phyloP scores from a whole-genome alignment of 2,113 vertebrate species.

The Cryptomyrus ogoouensis region DNA sequence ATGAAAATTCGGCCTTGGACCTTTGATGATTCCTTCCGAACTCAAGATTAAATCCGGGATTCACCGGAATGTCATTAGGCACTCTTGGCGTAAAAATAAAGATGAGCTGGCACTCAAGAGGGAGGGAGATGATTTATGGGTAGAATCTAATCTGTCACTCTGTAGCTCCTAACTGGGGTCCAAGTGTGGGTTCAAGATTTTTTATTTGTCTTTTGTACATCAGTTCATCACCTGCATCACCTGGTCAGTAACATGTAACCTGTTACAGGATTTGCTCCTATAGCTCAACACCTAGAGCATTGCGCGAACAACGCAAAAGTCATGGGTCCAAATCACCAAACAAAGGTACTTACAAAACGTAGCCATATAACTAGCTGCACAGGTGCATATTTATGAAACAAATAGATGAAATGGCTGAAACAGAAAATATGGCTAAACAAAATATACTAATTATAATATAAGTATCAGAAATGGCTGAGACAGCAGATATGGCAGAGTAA shows the following conservation, averaged over 20 bases:
- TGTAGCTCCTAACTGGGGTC: neutral
- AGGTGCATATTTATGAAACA: neutral
- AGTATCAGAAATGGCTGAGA: neutral
- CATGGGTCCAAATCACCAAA: neutral
- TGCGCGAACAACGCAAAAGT: neutral
- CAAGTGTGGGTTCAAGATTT: neutral
- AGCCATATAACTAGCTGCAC: neutral
- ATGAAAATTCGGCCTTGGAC: neutral
- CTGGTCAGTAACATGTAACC: neutral
- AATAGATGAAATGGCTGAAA: neutral
- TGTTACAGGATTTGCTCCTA: neutral
- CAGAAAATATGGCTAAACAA: neutral
- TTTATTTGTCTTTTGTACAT: neutral
- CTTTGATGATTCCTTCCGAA: neutral
- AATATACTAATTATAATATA: neutral
- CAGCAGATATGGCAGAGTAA: neutral
- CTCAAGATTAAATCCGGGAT: neutral
- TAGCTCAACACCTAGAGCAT: neutral
- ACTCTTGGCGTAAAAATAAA: neutral
- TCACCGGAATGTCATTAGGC: neutral
- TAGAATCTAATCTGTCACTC: neutral
- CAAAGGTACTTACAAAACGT: neutral
- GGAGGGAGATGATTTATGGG: neutral
- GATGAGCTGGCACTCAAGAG: neutral
- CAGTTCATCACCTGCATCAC: neutral